Evolutionary conservation across 2,113 vertebrate genomes (phyloP).

Genomic region (Malaclemys terrapin): DNA sequence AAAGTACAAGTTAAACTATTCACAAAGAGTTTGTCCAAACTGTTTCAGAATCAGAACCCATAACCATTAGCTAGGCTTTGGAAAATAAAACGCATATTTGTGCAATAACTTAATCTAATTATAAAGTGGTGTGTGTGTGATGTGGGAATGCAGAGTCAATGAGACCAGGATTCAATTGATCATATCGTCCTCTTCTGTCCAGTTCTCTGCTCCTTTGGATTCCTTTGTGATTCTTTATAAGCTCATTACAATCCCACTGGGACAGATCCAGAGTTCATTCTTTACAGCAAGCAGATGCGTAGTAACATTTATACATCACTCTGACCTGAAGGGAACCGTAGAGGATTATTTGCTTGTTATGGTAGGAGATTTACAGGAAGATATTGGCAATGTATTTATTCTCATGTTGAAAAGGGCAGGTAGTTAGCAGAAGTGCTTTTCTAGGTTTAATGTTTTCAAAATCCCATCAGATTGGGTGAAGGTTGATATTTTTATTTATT

Average conservation of each 20-base stretch:
- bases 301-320: fast-evolving
- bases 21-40: not conserved
- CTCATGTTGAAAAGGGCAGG: not conserved
- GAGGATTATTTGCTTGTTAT: not conserved
- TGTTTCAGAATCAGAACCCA: not conserved
- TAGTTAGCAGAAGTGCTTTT: not conserved
- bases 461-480: not conserved
- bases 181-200: not conserved
- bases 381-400: not conserved
- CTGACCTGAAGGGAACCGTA: not conserved
- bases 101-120: not conserved
- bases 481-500: not conserved
- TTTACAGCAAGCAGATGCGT: not conserved
- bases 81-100: not conserved
- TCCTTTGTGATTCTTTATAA: not conserved
- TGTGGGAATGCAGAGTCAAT: fast-evolving
- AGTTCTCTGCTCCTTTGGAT: not conserved
- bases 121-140: not conserved
- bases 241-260: fast-evolving
- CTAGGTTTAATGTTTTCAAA: not conserved
- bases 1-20: not conserved
- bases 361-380: not conserved
- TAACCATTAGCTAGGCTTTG: fast-evolving
- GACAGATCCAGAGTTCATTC: not conserved
- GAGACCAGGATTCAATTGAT: not conserved